Evolutionary conservation across 2,797 vertebrate species (phyloP).

Genomic region (Hipposideros larvatus): DNA sequence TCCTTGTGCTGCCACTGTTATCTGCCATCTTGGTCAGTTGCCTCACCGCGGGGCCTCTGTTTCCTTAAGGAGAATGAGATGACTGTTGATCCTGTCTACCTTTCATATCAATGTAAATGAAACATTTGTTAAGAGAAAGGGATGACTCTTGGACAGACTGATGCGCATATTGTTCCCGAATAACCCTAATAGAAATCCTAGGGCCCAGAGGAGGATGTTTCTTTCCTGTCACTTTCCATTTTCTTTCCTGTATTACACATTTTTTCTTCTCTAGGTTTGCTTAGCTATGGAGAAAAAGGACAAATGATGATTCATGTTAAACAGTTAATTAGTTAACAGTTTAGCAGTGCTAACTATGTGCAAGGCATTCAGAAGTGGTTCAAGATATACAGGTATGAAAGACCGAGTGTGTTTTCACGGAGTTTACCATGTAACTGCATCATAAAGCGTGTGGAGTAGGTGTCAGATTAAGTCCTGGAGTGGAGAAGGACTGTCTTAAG

Average conservation of each 20-base stretch:
- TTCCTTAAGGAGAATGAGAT: neutral
- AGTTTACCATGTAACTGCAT: neutral
- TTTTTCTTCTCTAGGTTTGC: neutral
- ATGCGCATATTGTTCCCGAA: neutral
- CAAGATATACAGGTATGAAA: neutral
- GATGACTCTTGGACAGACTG: neutral
- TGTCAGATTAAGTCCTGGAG: neutral
- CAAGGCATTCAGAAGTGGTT: neutral
- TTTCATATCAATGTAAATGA: neutral
- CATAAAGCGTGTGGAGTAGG: neutral
- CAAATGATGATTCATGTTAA: neutral
- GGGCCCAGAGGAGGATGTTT: neutral
- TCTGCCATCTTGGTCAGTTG: neutral
- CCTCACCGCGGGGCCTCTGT: neutral
- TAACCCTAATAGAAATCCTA: neutral
- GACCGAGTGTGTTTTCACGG: neutral
- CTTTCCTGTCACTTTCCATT: neutral
- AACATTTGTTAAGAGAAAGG: neutral
- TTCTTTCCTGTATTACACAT: neutral
- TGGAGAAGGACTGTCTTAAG: neutral
- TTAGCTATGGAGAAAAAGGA: neutral
- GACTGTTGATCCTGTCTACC: neutral
- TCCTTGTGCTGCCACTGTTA: neutral
- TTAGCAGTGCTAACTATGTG: neutral
- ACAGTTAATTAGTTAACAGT: neutral